phyloP scores from a whole-genome alignment of 92 coral and sea anemone genomes.

The Hydrozoanthus gracilis region DNA sequence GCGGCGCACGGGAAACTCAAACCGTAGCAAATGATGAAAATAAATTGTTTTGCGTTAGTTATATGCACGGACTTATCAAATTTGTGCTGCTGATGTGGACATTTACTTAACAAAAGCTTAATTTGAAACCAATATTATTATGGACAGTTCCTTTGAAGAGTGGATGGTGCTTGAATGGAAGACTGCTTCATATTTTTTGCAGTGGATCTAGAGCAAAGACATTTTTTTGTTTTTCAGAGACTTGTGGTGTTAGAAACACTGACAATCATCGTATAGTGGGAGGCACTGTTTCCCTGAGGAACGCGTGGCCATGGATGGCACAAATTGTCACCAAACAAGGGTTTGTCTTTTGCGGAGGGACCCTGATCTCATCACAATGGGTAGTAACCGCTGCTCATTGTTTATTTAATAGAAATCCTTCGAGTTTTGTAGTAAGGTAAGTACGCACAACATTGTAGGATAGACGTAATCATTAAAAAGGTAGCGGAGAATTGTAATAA shows the following conservation, averaged over 20 bases:
- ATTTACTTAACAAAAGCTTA: no score
- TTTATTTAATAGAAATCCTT: not conserved
- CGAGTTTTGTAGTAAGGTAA: not conserved
- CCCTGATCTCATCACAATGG: not conserved
- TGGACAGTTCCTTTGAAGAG: no score
- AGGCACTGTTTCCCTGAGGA: not conserved
- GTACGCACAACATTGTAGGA: not conserved
- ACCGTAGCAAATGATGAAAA: no score
- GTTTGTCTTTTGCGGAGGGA: constrained; percentile 1
- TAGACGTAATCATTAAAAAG: no score
- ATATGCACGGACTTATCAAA: no score
- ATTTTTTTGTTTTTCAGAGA: not conserved
- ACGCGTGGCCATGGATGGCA: not conserved
- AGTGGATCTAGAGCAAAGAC: no score
- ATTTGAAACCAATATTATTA: no score
- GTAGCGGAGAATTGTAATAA: not conserved
- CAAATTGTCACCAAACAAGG: not conserved
- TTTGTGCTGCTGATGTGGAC: no score
- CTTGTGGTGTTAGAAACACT: not conserved
- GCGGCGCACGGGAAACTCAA: no score
- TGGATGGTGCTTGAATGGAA: no score
- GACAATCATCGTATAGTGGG: not conserved
- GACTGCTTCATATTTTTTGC: no score
- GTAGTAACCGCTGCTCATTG: constrained; percentile 23
- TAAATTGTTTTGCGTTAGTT: no score